These are phyloP conservation scores for Apomyelois bistriatella DNA, from an alignment of 2,888 invertebrate genomes.

Conservation along the genomic window DNA sequence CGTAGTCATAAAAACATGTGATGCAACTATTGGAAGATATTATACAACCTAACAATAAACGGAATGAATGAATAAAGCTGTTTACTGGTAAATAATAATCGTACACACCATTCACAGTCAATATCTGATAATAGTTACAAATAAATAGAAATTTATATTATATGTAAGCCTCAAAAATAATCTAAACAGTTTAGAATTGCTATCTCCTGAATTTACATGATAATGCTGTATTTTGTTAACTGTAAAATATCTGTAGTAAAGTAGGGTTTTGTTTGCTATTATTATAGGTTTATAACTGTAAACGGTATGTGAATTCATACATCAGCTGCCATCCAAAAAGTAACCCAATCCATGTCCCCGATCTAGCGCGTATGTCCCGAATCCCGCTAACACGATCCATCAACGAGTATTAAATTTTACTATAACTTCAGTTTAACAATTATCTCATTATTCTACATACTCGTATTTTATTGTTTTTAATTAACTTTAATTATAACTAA, in stretches of 20 bases:
- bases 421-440: constrained; percentile 73
- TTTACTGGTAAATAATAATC: constrained; percentile 1
- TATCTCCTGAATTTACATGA: no score
- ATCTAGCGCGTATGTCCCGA: constrained; percentile 33
- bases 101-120: neutral
- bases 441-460: constrained; percentile 63
- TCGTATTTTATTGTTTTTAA: constrained; percentile 49
- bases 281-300: neutral
- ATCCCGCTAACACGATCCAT: constrained; percentile 54
- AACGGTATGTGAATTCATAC: neutral
- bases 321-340: constrained; percentile 16
- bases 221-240: no score
- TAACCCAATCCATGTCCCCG: constrained; percentile 33
- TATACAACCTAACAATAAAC: constrained; percentile 13
- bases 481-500: constrained; percentile 47
- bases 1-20: neutral
- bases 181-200: no score
- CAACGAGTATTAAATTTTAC: constrained; percentile 75
- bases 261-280: neutral
- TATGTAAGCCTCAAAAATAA: no score
- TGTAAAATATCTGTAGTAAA: no score
- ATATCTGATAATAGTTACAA: neutral
- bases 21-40: constrained; percentile 12
- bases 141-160: no score
- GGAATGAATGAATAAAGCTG: constrained; percentile 19